Percentiles rank a stretch among this genome's conserved stretches.
Evolutionary conservation across 2,888 invertebrate species (phyloP).

Genomic region (Mythimna ferrago): DNA sequence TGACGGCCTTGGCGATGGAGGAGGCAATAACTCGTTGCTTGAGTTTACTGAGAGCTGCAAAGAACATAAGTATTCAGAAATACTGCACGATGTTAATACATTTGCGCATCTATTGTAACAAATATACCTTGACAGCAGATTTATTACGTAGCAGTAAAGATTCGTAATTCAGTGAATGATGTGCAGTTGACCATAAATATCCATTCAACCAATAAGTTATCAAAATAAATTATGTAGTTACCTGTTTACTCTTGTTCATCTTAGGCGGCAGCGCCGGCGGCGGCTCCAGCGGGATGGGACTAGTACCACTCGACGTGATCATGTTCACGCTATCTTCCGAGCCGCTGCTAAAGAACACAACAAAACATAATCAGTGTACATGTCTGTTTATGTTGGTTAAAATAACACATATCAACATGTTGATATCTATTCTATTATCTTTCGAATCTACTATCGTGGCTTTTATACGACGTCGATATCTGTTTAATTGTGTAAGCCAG

Average conservation of each 20-base stretch:
- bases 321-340: slow-evolving; percentile 87
- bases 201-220: neutral
- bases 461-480: neutral
- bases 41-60: slow-evolving; percentile 80
- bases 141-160: neutral
- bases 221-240: slow-evolving; percentile 45
- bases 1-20: slow-evolving; percentile 86
- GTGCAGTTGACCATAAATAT: neutral
- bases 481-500: slow-evolving; percentile 1
- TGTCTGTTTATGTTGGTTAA: neutral
- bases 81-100: neutral
- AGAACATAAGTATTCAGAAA: slow-evolving; percentile 15
- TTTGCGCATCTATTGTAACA: neutral
- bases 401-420: neutral
- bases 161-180: neutral
- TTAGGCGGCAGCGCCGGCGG: slow-evolving; percentile 91
- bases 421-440: slow-evolving; percentile 3
- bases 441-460: neutral
- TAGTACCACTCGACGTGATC: slow-evolving; percentile 84
- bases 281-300: slow-evolving; percentile 87
- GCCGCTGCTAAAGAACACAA: slow-evolving; percentile 74
- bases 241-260: slow-evolving; percentile 86
- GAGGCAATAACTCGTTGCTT: slow-evolving; percentile 85
- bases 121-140: neutral
- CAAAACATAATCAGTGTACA: slow-evolving; percentile 3